phyloP scores from a whole-genome alignment of 2,797 vertebrate species.

The Ctenochaetus hawaiiensis region DNA sequence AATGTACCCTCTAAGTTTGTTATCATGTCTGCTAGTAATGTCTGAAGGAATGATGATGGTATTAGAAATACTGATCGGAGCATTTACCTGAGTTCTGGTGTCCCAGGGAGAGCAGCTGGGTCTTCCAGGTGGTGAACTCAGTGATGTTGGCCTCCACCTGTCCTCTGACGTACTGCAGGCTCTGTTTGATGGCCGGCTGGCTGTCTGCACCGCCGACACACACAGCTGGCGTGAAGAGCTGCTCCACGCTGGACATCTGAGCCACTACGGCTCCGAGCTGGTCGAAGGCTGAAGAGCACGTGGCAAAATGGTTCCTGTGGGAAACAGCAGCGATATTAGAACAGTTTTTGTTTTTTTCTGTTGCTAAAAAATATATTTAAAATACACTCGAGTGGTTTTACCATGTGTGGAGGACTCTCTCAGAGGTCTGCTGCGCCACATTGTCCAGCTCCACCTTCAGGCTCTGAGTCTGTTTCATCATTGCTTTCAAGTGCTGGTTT shows the following conservation, averaged over 20 bases:
- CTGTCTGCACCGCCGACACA: constrained; percentile 61
- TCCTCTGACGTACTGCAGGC: constrained; percentile 87
- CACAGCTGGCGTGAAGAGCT: constrained; percentile 85
- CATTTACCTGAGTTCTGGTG: constrained; percentile 67
- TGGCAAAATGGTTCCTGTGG: constrained; percentile 89
- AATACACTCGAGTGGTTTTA: constrained; percentile 59
- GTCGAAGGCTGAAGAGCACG: constrained; percentile 86
- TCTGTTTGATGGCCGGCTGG: constrained; percentile 84
- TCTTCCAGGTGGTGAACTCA: constrained; percentile 92
- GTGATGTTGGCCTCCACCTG: constrained; percentile 83
- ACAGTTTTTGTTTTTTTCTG: background rate
- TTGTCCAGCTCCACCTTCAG: constrained; percentile 86
- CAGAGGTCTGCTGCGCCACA: constrained; percentile 79
- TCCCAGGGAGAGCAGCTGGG: constrained; percentile 83
- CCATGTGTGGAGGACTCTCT: constrained; percentile 90
- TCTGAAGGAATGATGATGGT: background rate
- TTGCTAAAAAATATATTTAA: background rate
- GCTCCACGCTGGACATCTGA: constrained; percentile 87
- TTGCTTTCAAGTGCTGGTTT: constrained; percentile 64
- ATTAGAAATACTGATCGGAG: background rate
- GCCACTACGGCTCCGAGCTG: constrained; percentile 85
- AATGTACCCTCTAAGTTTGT: background rate
- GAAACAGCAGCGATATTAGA: background rate
- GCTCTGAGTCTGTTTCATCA: constrained; percentile 79
- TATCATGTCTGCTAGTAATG: background rate